A percentile compares a stretch with the other conserved stretches of the same genome.
These are phyloP conservation scores for Athalia circularis DNA, from an alignment of 2,888 invertebrate genomes.

Conservation along the genomic window DNA sequence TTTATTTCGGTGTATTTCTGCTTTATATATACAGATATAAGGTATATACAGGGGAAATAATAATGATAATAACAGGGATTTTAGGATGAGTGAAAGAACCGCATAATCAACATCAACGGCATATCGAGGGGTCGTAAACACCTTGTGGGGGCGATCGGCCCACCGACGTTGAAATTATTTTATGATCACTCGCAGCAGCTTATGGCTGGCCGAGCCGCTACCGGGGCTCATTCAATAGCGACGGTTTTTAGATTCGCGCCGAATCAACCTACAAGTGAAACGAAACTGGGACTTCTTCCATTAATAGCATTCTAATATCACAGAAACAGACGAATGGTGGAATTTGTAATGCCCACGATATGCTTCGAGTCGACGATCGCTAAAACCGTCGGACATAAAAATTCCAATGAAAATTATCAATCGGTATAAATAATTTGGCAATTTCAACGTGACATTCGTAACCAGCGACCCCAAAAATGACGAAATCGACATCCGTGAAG, in stretches of 20 bases:
- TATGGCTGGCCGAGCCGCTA: not conserved
- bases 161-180: constrained; percentile 23
- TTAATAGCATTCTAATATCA: too few relatives aligned
- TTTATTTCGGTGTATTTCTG: not conserved
- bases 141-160: constrained; percentile 34
- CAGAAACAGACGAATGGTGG: too few relatives aligned
- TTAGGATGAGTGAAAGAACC: not conserved
- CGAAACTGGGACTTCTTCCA: too few relatives aligned
- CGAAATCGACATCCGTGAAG: too few relatives aligned
- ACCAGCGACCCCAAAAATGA: too few relatives aligned
- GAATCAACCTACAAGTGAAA: too few relatives aligned
- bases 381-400: not conserved
- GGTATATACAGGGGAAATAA: not conserved
- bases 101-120: not conserved
- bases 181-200: not conserved
- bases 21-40: not conserved
- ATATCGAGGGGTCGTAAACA: constrained; percentile 10
- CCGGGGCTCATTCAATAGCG: too few relatives aligned
- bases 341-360: too few relatives aligned
- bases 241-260: too few relatives aligned
- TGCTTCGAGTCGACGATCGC: not conserved
- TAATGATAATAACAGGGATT: not conserved
- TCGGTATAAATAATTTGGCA: too few relatives aligned
- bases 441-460: too few relatives aligned
- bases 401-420: too few relatives aligned